phyloP scores from a whole-genome alignment of 2,113 vertebrate genomes.

The Istiophorus platypterus region DNA sequence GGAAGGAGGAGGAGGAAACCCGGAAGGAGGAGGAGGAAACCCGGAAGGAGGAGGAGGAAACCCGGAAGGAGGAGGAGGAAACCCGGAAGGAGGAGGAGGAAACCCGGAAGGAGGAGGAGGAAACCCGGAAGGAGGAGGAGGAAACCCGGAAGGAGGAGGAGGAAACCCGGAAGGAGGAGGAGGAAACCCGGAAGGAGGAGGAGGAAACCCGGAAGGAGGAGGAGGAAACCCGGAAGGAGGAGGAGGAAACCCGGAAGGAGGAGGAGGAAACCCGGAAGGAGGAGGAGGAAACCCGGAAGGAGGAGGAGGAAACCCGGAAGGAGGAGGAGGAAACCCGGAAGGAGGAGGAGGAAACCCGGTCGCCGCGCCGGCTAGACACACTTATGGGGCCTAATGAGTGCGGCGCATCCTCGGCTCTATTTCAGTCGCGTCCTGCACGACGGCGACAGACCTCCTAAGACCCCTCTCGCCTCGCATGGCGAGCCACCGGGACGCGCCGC shows the following conservation, averaged over 20 bases:
- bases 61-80: constrained; percentile 1
- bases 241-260: neutral
- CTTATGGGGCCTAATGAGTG: constrained; percentile 66
- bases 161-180: too few species aligned
- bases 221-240: too few species aligned
- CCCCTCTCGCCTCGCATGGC: constrained; percentile 47
- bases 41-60: too few species aligned
- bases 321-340: constrained; percentile 8
- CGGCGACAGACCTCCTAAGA: constrained; percentile 68
- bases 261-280: constrained; percentile 14
- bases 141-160: constrained; percentile 15
- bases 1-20: neutral
- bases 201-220: constrained; percentile 12
- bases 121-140: neutral
- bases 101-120: too few species aligned
- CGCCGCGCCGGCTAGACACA: constrained; percentile 46
- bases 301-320: neutral
- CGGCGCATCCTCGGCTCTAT: constrained; percentile 55
- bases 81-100: neutral
- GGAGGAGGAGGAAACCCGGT: neutral
- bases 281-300: neutral
- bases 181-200: constrained; percentile 1
- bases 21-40: constrained; percentile 7
- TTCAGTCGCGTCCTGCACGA: constrained; percentile 53
- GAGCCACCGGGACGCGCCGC: constrained; percentile 33